Conservation (phyloP, 2,797 vertebrate genomes). For the Kryptolebias ocellatus region DNA sequence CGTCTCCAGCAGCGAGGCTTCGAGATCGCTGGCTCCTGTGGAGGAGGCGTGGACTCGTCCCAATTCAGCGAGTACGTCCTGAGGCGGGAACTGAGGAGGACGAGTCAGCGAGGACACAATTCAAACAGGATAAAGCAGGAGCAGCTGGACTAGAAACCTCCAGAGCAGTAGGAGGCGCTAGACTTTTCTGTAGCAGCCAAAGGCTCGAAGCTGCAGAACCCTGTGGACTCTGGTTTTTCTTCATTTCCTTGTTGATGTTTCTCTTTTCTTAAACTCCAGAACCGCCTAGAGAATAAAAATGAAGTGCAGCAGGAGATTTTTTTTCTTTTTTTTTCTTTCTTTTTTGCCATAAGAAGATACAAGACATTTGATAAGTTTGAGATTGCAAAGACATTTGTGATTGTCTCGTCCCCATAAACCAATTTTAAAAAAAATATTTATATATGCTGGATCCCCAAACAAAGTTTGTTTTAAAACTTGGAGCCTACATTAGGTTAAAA, state of each 20-base stretch:
- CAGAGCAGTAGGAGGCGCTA: conserved; percentile 69
- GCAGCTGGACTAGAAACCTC: conserved; percentile 92
- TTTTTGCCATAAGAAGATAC: conserved; percentile 74
- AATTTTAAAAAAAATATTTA: conserved; percentile 66
- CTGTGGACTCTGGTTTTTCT: conserved; percentile 73
- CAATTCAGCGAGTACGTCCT: conserved; percentile 99
- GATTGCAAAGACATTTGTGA: conserved; percentile 78
- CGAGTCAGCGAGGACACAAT: conserved; percentile 88
- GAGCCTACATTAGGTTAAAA: conserved; percentile 82
- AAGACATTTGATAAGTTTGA: conserved; percentile 75
- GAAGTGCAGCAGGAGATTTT: conserved; percentile 70
- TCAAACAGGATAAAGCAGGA: conserved; percentile 99
- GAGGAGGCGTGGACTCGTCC: conserved; percentile 97
- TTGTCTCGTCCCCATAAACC: conserved; percentile 69
- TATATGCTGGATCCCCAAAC: conserved; percentile 73
- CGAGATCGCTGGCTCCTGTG: conserved; percentile 94
- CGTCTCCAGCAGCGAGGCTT: conserved; percentile 96
- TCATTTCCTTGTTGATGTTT: conserved; percentile 72
- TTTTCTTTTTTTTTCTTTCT: conserved; percentile 6
- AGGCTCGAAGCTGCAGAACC: conserved; percentile 61
- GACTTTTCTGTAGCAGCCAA: conserved; percentile 78
- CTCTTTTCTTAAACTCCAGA: conserved; percentile 75
- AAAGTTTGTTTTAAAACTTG: conserved; percentile 88
- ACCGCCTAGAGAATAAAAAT: conserved; percentile 71
- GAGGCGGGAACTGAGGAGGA: conserved; percentile 93